Evolutionary conservation across 37 sponge, comb jelly and placozoan genomes (phyloP).

Genomic region (Theonella swinhoei): DNA sequence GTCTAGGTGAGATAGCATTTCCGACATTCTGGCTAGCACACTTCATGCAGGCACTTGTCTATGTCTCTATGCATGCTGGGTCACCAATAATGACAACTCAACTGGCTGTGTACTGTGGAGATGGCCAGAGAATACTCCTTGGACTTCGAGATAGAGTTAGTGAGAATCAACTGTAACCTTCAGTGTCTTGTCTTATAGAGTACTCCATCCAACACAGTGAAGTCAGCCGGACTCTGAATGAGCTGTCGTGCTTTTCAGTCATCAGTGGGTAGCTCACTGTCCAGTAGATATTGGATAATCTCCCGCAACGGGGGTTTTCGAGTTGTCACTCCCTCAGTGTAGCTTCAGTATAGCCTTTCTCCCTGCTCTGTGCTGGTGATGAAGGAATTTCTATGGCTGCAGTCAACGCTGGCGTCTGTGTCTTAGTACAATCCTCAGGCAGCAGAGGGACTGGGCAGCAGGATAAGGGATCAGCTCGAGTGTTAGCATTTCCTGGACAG

Average conservation of each 20-base stretch:
- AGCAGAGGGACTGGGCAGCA: conserved; percentile 7
- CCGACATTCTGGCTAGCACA: not conserved
- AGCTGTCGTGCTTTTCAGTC: not conserved
- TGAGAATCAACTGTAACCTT: not conserved
- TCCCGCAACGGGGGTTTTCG: no score
- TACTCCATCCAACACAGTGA: not conserved
- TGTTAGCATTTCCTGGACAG: conserved; percentile 10
- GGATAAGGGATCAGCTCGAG: conserved; percentile 10
- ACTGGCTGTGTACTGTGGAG: not conserved
- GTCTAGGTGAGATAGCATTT: not conserved
- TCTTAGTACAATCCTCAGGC: no score
- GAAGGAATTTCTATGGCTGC: no score
- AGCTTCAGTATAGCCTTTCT: not conserved
- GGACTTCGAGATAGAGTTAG: not conserved
- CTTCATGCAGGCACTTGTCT: not conserved
- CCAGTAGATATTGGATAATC: not conserved
- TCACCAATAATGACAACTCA: conserved; percentile 3
- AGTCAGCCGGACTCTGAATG: not conserved
- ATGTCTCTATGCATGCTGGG: not conserved
- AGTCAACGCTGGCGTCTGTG: no score
- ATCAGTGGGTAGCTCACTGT: not conserved
- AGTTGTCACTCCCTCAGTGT: no score
- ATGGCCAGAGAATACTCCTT: conserved; percentile 3
- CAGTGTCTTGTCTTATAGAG: not conserved
- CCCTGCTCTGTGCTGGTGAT: no score